A percentile compares a stretch with the other conserved stretches of the same genome.
Evolutionary conservation across 2,888 invertebrate species (phyloP).

Genomic region (Phytoseiulus persimilis): DNA sequence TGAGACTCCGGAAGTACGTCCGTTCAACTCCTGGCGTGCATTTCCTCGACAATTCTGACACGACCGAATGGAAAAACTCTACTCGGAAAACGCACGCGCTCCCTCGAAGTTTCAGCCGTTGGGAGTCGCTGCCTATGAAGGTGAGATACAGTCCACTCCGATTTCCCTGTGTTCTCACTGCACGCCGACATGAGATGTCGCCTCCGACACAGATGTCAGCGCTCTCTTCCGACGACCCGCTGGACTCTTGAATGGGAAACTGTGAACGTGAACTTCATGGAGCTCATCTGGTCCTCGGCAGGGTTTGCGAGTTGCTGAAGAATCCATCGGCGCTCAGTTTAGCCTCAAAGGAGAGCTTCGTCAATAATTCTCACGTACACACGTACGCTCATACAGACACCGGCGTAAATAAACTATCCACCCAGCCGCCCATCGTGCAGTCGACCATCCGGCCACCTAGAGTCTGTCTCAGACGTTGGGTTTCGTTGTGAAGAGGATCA

Average conservation of each 20-base stretch:
- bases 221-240: too few relatives aligned
- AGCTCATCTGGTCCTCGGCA: not conserved
- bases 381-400: not conserved
- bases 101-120: too few relatives aligned
- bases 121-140: too few relatives aligned
- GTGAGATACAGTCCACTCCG: too few relatives aligned
- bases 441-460: not conserved
- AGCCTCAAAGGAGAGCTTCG: not conserved
- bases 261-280: not conserved
- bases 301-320: not conserved
- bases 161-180: too few relatives aligned
- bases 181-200: too few relatives aligned
- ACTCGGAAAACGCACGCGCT: too few relatives aligned
- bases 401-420: not conserved
- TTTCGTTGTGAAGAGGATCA: not conserved
- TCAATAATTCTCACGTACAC: not conserved
- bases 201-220: too few relatives aligned
- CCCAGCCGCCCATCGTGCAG: not conserved
- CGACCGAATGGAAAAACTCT: too few relatives aligned
- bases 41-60: too few relatives aligned
- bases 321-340: not conserved
- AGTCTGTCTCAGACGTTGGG: not conserved
- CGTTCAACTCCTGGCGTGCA: too few relatives aligned
- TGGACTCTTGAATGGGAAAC: not conserved
- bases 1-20: too few relatives aligned